Base-by-base conservation (phyloP, 2,797 vertebrate genomes). In the Myotis myotis region DNA sequence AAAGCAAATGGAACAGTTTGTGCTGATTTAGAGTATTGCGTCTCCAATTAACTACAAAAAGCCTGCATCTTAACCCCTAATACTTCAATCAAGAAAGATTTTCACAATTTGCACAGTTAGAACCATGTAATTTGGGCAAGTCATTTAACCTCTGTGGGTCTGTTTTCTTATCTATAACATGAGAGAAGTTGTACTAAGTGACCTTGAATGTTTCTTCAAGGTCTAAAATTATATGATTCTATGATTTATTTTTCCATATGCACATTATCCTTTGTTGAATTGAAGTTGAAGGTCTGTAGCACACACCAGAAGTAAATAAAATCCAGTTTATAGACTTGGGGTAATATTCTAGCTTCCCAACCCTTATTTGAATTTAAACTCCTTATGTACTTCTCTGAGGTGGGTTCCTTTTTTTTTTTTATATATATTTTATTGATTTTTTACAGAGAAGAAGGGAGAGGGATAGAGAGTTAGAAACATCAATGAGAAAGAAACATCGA, bases 111-210 rank as follows among this genome's bases (percentile, higher is more conserved):
- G 38, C 57, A 36, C n/a, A 89, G 89, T 44, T n/a, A 91, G 62
- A 96, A 49, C 70, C 49, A 19, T 96, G 84, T 94, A 93, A 97
- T 92, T 96, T 96, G 78, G 53, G 38, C 53, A 95, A 92, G 83
- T 93, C 33, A 17, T 84, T 94, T 95, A 94, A 94, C 76, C 79
- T 96, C 76, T 55, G 0, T 62, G 64, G 47, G 17, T 86, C 62
- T 90, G 20, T 81, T 88, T 94, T 38, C 57, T 97, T 93, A 95
- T 93, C 94, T 95, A 17, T 53, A 87, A 93, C 36, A 78, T 53
- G 36, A 93, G n/a, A 84, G 80, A 89, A 92, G 89, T 82, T 93
- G 30, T 8, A 51, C 38, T 28, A 90, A 85, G 28, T 89, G 81
- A 93, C 89, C 41, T 81, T 44, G 89, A 80, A 76, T 74, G 28